Evolutionary conservation across 2,113 vertebrate genomes (phyloP).

Genomic region (Neomonachus schauinslandi): DNA sequence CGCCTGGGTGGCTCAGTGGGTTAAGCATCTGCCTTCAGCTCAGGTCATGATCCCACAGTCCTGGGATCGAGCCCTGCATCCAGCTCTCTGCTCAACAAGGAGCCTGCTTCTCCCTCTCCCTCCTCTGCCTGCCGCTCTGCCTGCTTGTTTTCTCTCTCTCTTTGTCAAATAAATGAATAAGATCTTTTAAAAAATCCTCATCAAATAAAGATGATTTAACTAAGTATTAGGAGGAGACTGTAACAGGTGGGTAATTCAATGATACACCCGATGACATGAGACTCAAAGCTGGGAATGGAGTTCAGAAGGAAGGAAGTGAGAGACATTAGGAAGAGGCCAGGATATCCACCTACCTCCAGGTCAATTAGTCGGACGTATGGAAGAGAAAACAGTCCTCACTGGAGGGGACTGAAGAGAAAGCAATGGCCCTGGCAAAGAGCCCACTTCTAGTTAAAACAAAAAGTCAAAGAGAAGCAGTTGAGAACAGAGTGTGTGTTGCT

Average conservation of each 20-base stretch:
- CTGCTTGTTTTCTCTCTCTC: too few species aligned
- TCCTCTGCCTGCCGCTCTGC: too few species aligned
- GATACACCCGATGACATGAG: too few species aligned
- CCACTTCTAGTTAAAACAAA: background rate
- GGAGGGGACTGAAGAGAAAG: background rate
- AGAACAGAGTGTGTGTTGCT: background rate
- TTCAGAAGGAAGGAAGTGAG: background rate
- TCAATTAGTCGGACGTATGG: fast-evolving
- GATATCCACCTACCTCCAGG: background rate
- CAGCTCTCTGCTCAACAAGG: too few species aligned
- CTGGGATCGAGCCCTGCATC: too few species aligned
- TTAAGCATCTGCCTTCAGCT: too few species aligned
- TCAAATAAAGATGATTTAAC: background rate
- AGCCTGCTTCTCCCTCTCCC: too few species aligned
- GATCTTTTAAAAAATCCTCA: background rate
- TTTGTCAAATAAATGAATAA: too few species aligned
- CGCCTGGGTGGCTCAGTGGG: too few species aligned
- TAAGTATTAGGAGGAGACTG: background rate
- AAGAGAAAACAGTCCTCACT: background rate
- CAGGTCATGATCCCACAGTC: too few species aligned
- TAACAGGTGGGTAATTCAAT: background rate
- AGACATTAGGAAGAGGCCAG: background rate
- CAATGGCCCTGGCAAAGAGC: background rate
- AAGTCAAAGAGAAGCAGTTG: background rate
- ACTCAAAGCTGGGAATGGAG: background rate